Conservation (phyloP, 1,140 invertebrate species). For the Atta colombica region DNA sequence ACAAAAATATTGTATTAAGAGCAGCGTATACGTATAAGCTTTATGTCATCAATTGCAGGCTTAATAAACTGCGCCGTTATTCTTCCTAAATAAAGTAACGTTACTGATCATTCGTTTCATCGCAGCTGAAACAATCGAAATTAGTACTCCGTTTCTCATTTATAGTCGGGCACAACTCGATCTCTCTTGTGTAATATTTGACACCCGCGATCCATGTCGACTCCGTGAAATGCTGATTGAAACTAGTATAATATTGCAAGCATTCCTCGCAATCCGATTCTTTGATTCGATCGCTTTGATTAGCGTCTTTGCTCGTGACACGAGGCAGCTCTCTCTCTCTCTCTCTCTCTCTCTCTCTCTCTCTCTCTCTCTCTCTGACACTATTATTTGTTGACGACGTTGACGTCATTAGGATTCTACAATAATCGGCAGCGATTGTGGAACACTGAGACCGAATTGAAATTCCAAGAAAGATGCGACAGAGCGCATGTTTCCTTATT, state of each 20-base stretch:
- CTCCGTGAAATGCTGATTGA: conserved; percentile 27
- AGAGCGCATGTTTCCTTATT: not conserved
- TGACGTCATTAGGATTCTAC: conserved; percentile 46
- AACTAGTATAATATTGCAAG: conserved; percentile 7
- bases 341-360: not conserved
- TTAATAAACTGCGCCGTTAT: not conserved
- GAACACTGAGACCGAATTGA: not conserved
- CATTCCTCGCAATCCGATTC: conserved; percentile 24
- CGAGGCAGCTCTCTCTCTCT: not conserved
- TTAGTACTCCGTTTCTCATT: not conserved
- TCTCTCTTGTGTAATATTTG: no score
- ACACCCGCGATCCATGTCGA: not conserved
- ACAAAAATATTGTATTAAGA: no score
- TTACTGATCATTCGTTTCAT: not conserved
- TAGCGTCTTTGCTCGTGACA: not conserved
- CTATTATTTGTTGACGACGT: not conserved
- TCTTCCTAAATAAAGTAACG: not conserved
- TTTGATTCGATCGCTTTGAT: conserved; percentile 36
- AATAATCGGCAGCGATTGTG: not conserved
- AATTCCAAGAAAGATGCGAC: conserved; percentile 5
- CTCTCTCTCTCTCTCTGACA: not conserved
- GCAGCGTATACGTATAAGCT: no score
- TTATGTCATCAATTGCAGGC: not conserved
- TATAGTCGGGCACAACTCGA: not conserved
- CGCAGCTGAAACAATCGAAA: not conserved